A percentile compares a stretch with the other conserved stretches of the same genome.
These are phyloP conservation scores for Sandelia bainsii DNA, from an alignment of 2,797 vertebrate species.

Conservation along the genomic window DNA sequence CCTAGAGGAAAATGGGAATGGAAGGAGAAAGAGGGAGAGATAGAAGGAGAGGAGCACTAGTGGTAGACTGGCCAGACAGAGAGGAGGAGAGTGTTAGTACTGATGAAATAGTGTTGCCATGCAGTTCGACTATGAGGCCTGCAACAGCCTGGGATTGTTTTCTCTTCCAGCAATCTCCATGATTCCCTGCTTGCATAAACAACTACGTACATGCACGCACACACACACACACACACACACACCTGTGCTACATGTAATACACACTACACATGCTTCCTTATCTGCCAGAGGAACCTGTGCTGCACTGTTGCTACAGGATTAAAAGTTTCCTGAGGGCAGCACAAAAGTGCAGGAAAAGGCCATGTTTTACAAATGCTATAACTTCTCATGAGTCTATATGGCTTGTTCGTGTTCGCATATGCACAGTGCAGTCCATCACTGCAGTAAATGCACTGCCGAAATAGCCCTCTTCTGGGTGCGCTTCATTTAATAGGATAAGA, in stretches of 20 bases:
- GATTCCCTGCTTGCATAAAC: constrained; percentile 34
- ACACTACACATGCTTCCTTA: constrained; percentile 45
- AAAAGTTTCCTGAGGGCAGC: constrained; percentile 50
- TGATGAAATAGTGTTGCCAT: constrained; percentile 72
- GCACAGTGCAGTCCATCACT: constrained; percentile 19
- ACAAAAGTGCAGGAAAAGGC: constrained; percentile 46
- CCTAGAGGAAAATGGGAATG: constrained; percentile 56
- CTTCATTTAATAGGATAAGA: constrained; percentile 46
- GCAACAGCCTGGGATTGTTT: constrained; percentile 61
- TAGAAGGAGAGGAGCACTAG: constrained; percentile 5
- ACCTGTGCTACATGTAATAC: constrained; percentile 27
- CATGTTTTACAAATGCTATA: constrained; percentile 50
- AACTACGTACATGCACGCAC: constrained; percentile 11
- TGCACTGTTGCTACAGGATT: constrained; percentile 66
- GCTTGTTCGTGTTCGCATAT: constrained; percentile 21
- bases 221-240: constrained; percentile 4
- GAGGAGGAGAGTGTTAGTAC: constrained; percentile 40
- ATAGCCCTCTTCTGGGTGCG: constrained; percentile 21
- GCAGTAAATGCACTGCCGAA: constrained; percentile 49
- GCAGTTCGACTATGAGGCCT: constrained; percentile 68
- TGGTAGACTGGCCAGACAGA: constrained; percentile 30
- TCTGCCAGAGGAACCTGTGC: constrained; percentile 50
- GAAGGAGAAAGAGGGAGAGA: constrained; percentile 30
- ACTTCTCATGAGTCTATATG: constrained; percentile 46
- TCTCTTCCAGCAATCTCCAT: constrained; percentile 28